Evolutionary conservation across 2,113 vertebrate species (phyloP).

Genomic region (Lethenteron reissneri): DNA sequence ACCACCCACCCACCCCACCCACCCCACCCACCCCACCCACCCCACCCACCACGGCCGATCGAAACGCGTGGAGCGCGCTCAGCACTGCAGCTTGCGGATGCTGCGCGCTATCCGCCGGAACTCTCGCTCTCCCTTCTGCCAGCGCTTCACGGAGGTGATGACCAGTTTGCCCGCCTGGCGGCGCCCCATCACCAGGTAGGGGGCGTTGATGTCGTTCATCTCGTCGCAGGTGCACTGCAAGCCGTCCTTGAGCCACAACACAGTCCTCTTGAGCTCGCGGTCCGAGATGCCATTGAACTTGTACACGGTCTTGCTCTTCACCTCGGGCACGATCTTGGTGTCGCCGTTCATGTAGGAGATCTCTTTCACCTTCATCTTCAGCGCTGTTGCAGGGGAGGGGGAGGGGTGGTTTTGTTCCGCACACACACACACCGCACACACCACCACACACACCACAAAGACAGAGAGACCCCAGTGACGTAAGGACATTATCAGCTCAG

Average conservation of each 20-base stretch:
- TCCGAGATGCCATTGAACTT: slow-evolving; percentile 77
- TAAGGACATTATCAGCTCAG: too few relatives aligned
- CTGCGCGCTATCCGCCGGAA: slow-evolving; percentile 89
- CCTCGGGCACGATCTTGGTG: slow-evolving; percentile 81
- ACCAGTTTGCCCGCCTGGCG: slow-evolving; percentile 71
- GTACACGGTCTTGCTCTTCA: slow-evolving; percentile 90
- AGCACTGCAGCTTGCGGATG: slow-evolving; percentile 89
- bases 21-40: too few relatives aligned
- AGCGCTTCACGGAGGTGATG: slow-evolving; percentile 84
- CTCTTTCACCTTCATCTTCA: slow-evolving; percentile 98
- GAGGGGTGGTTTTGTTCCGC: slow-evolving; percentile 7
- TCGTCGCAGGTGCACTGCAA: slow-evolving; percentile 82
- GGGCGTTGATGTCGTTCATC: slow-evolving; percentile 81
- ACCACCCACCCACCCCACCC: too few relatives aligned
- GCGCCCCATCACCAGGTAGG: slow-evolving; percentile 94
- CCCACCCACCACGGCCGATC: too few relatives aligned
- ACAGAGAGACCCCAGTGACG: too few relatives aligned
- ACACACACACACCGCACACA: too few relatives aligned
- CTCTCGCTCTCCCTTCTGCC: slow-evolving; percentile 78
- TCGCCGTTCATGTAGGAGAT: slow-evolving; percentile 91
- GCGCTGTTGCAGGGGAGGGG: slow-evolving; percentile 25
- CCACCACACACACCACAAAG: too few relatives aligned
- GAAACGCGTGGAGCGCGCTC: slow-evolving; percentile 11
- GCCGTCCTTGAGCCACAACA: slow-evolving; percentile 77
- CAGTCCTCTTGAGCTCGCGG: slow-evolving; percentile 56